phyloP scores from a whole-genome alignment of 1,140 invertebrate species.

The Protaetia brevitarsis region DNA sequence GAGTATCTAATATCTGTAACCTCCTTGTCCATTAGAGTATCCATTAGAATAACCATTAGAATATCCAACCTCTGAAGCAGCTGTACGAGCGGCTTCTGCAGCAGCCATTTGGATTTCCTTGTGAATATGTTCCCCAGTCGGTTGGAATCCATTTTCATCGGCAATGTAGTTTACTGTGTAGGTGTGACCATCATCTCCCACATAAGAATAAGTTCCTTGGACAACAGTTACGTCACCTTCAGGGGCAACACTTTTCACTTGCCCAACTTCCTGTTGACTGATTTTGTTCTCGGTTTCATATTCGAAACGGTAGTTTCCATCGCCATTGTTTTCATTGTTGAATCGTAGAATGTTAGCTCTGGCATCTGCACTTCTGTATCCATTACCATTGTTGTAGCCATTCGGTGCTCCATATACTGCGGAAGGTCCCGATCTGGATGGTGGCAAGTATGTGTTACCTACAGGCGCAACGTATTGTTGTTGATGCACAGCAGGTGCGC shows the following conservation, averaged over 20 bases:
- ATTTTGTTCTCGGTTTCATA: slow-evolving; percentile 56
- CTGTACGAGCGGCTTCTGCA: neutral
- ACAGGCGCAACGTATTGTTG: neutral
- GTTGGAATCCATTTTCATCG: slow-evolving; percentile 57
- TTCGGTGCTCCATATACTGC: neutral
- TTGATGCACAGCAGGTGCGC: neutral
- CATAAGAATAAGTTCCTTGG: slow-evolving; percentile 61
- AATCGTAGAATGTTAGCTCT: slow-evolving; percentile 47
- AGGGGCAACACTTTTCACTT: slow-evolving; percentile 54
- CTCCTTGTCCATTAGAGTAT: neutral
- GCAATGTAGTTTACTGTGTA: slow-evolving; percentile 57
- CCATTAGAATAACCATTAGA: neutral
- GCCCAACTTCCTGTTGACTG: slow-evolving; percentile 48
- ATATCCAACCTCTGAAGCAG: neutral
- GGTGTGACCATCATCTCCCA: slow-evolving; percentile 56
- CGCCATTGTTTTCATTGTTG: slow-evolving; percentile 53
- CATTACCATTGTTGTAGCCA: neutral
- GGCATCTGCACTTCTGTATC: neutral
- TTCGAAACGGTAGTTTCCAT: slow-evolving; percentile 54
- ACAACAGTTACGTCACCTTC: slow-evolving; percentile 56
- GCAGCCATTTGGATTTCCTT: neutral
- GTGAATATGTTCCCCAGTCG: slow-evolving; percentile 46
- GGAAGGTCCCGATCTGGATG: neutral
- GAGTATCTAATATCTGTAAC: neutral
- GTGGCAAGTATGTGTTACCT: neutral